Percentiles rank a stretch among this genome's conserved stretches.
Conservation (phyloP, 1,140 invertebrate species). For the Drosophila bifasciata region DNA sequence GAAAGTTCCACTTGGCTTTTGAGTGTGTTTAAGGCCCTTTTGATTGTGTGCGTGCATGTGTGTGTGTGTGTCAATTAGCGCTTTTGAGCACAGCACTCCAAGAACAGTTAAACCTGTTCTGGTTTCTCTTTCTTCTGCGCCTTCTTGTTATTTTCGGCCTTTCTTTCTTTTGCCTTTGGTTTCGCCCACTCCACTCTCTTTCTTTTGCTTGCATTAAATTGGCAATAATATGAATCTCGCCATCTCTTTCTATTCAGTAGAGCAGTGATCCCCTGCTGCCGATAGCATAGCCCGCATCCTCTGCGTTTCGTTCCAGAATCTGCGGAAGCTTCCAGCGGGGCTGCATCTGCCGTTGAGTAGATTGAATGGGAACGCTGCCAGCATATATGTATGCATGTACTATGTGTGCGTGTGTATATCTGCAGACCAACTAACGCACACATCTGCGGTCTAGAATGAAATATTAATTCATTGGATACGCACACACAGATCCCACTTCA, state of each 20-base stretch:
- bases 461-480: constrained; percentile 2
- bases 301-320: constrained; percentile 24
- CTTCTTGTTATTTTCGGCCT: constrained; percentile 30
- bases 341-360: constrained; percentile 1
- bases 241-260: constrained; percentile 18
- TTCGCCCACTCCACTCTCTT: constrained; percentile 26
- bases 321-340: constrained; percentile 41
- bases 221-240: constrained; percentile 16
- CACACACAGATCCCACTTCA: no score
- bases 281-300: constrained; percentile 35
- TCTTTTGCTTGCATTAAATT: constrained; percentile 18
- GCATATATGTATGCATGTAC: neutral
- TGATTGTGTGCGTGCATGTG: constrained; percentile 31
- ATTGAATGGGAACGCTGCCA: constrained; percentile 20
- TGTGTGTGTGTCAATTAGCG: constrained; percentile 69
- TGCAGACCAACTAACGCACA: constrained; percentile 17
- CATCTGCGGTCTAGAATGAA: constrained; percentile 9
- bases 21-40: constrained; percentile 47
- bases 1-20: constrained; percentile 71
- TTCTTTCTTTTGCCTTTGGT: constrained; percentile 42
- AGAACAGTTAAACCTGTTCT: constrained; percentile 74
- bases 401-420: neutral
- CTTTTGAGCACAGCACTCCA: constrained; percentile 48
- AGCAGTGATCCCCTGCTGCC: neutral
- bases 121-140: constrained; percentile 31